Evolutionary conservation across 2,113 vertebrate genomes (phyloP).

Genomic region (Spheniscus mendiculus): DNA sequence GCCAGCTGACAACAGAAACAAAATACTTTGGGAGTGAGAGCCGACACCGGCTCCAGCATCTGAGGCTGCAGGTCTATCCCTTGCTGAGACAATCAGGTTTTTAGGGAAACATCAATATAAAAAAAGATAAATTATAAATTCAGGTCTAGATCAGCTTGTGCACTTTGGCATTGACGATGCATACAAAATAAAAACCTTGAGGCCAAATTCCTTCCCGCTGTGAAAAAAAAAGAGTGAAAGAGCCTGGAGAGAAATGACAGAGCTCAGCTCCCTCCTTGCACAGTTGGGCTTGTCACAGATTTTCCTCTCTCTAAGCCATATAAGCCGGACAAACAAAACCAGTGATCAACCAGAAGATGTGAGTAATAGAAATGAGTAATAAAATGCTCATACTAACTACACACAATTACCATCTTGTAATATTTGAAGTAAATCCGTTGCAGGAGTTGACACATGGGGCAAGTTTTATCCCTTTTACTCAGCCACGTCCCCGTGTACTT

Average conservation of each 20-base stretch:
- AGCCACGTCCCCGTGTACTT: fast-evolving
- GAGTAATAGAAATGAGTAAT: background rate
- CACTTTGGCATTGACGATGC: too few relatives aligned
- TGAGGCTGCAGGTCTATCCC: background rate
- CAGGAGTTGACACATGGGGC: background rate
- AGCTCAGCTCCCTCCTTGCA: too few relatives aligned
- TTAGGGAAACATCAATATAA: background rate
- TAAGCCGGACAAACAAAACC: background rate
- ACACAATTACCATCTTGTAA: background rate
- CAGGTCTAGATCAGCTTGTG: background rate
- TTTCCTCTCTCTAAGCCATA: background rate
- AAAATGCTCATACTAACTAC: background rate
- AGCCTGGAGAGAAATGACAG: background rate
- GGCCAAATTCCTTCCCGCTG: background rate
- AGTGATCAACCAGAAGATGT: background rate
- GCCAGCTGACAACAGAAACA: background rate
- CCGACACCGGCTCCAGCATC: too few relatives aligned
- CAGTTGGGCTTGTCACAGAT: background rate
- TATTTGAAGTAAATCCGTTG: background rate
- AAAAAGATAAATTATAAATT: background rate
- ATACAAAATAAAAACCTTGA: background rate
- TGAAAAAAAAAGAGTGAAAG: background rate
- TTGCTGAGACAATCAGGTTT: background rate
- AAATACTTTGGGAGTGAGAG: background rate
- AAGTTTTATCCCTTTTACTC: background rate